A percentile compares a stretch with the other conserved stretches of the same genome.
These are phyloP conservation scores for Pristionchus maxplancki DNA, from an alignment of 2,888 invertebrate genomes.

Conservation along the genomic window DNA sequence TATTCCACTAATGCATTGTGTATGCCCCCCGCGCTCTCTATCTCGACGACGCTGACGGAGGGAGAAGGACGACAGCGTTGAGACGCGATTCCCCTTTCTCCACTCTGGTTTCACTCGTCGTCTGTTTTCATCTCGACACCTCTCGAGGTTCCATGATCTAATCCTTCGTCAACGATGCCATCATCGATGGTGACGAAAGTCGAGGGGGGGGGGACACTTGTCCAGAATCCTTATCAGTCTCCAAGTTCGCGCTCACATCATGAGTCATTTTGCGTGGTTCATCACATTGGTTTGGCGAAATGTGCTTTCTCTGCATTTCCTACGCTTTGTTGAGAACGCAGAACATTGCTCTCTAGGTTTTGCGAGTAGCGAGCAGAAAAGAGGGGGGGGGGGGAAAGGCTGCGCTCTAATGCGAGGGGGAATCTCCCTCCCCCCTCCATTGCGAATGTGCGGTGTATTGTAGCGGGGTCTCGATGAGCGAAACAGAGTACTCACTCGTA, in stretches of 20 bases:
- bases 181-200: neutral
- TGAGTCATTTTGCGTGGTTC: neutral
- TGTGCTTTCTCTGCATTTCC: neutral
- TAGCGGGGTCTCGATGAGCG: conserved; percentile 4
- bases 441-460: neutral
- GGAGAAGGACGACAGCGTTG: neutral
- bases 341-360: no score
- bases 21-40: neutral
- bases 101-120: neutral
- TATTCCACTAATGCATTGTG: conserved; percentile 51
- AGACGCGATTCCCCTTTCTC: neutral
- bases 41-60: conserved; percentile 9
- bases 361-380: neutral
- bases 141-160: neutral
- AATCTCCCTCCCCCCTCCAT: neutral
- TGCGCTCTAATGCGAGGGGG: neutral
- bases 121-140: neutral
- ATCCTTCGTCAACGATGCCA: neutral
- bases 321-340: neutral
- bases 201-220: neutral
- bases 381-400: neutral
- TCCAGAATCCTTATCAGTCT: conserved; percentile 13
- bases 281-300: neutral
- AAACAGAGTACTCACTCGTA: neutral
- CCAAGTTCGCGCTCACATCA: neutral